These are phyloP conservation scores for Stramonita haemastoma DNA, from an alignment of 2,888 invertebrate genomes.

Conservation along the genomic window DNA sequence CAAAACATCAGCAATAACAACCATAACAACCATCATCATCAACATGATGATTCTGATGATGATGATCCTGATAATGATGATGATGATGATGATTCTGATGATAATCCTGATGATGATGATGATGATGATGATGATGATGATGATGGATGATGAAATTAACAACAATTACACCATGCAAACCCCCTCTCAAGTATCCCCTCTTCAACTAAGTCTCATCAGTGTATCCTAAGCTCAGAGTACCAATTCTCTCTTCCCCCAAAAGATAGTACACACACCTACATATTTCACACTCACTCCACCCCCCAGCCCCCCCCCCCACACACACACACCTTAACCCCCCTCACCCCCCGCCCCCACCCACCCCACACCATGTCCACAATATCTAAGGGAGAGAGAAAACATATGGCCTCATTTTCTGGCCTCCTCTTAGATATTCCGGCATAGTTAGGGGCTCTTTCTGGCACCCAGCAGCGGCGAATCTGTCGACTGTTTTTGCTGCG, in stretches of 20 bases:
- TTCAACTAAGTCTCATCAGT: neutral
- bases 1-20: too few species aligned
- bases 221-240: too few species aligned
- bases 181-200: neutral
- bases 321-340: neutral
- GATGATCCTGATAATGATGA: too few species aligned
- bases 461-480: neutral
- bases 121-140: too few species aligned
- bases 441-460: neutral
- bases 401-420: neutral
- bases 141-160: too few species aligned
- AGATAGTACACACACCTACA: conserved; percentile 1
- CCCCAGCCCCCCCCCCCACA: neutral
- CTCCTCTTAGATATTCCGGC: neutral
- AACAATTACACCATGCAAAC: neutral
- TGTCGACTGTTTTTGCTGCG: neutral
- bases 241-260: too few species aligned
- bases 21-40: too few species aligned
- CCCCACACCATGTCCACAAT: neutral
- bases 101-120: too few species aligned
- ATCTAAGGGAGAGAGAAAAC: neutral
- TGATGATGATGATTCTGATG: too few species aligned
- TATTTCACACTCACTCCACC: neutral
- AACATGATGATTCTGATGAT: too few species aligned
- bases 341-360: neutral